These are phyloP conservation scores for Drosophila stalkeri DNA, from an alignment of 2,888 invertebrate species.

Conservation along the genomic window DNA sequence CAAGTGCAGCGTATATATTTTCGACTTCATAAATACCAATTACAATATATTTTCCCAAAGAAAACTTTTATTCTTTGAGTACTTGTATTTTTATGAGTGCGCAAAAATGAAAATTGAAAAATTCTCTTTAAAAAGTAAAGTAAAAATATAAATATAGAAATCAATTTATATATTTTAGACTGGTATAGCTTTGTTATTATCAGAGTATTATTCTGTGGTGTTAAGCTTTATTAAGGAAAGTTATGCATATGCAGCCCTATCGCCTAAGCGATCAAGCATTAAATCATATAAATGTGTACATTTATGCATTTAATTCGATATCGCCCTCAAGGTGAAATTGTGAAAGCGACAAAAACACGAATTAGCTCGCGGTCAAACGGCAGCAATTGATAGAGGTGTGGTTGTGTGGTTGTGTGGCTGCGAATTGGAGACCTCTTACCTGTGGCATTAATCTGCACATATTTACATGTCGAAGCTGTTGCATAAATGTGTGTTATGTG, in stretches of 20 bases:
- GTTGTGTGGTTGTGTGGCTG: slow-evolving; percentile 17
- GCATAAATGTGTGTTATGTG: slow-evolving; percentile 59
- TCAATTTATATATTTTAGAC: too few relatives aligned
- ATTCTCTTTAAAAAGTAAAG: too few relatives aligned
- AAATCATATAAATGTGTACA: slow-evolving; percentile 14
- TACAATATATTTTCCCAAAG: too few relatives aligned
- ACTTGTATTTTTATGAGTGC: too few relatives aligned
- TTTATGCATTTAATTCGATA: slow-evolving; percentile 44
- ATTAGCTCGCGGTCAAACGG: slow-evolving; percentile 57
- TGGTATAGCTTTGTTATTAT: too few relatives aligned
- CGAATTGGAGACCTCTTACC: slow-evolving; percentile 47
- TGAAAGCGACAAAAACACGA: slow-evolving; percentile 65
- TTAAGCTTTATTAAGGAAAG: neutral
- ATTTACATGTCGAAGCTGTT: slow-evolving; percentile 66
- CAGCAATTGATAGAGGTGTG: slow-evolving; percentile 54
- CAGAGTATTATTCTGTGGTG: neutral
- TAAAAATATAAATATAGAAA: too few relatives aligned
- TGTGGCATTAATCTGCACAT: slow-evolving; percentile 75
- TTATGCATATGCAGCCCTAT: slow-evolving; percentile 6
- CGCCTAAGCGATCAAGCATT: neutral
- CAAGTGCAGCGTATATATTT: neutral
- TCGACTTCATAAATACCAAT: neutral
- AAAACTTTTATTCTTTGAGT: too few relatives aligned
- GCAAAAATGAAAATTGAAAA: too few relatives aligned
- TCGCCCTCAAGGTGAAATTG: slow-evolving; percentile 67